Base-by-base conservation (phyloP, 2,888 invertebrate genomes). In the Gastracanthus pulcherrimus region DNA sequence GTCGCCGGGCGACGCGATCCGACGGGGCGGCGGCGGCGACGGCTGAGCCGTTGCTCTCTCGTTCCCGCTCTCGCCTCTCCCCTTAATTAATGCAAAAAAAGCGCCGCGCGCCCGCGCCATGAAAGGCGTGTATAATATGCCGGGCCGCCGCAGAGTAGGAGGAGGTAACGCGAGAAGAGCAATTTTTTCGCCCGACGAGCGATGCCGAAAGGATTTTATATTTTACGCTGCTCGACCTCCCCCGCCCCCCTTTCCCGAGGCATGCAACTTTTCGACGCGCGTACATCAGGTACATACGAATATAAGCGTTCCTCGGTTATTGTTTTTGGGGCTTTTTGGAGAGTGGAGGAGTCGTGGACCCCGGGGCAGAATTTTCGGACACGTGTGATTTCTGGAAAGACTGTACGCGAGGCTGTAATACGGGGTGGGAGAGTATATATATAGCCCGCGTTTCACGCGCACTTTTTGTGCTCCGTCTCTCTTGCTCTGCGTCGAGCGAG, bases 1-100 rank as follows among this genome's bases (percentile, higher is more conserved):
- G 85, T 87, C 70, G 86, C 55, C 67, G 86, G 86, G 84, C 87
- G 88, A 88, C 87, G 89, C 88, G 90, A n/a, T n/a, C n/a, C n/a
- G n/a, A 89, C 87, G 87, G 90, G 88, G 70, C 58, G 34, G 55
- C n/a, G 9, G 41, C 26, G 4, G 11, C n/a, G 29, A 3, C 45
- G 23, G 11, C 36, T 19, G 23, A 19, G 38, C 41, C 34, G 19
- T 64, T 19, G 26, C 36, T 31, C 45, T 70, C 70, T 55, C 62
- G 26, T 11, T 55, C 51, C 11, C 51, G 51, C 36, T 51, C 26
- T 45, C 38, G 45, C 19, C 36, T 72, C 41, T 67, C 58, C 6
- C 45, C 89, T 91, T 90, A 91, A 91, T 91, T 91, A 90, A 89
- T 89, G 88, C 89, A 87, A 88, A 89, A 90, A 90, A 77, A 72